Conservation (phyloP, 53 echinoderm and acorn worm species). For the Glandiceps talaboti region DNA sequence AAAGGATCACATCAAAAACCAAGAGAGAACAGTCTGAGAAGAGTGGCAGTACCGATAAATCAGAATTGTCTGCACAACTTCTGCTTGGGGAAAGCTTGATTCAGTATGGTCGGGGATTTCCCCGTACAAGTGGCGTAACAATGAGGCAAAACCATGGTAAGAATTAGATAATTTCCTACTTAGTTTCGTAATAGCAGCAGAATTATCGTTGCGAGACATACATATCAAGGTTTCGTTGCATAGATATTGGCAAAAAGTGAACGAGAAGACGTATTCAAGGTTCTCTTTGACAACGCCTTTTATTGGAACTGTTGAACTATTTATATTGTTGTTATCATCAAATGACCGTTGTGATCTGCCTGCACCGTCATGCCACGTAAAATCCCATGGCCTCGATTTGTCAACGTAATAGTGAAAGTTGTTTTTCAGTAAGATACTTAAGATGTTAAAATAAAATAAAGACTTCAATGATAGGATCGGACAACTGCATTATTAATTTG, state of each 20-base stretch:
- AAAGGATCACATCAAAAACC: neutral
- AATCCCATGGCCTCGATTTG: neutral
- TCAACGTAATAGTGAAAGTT: neutral
- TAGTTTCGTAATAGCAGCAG: too few species aligned
- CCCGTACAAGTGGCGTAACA: neutral
- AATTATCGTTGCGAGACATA: too few species aligned
- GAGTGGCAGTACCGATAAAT: neutral
- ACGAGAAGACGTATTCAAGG: too few species aligned
- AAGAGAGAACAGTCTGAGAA: neutral
- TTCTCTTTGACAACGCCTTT: too few species aligned
- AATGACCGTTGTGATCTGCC: neutral
- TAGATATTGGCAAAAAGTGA: too few species aligned
- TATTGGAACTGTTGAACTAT: too few species aligned
- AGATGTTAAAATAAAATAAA: too few species aligned
- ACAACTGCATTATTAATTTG: too few species aligned
- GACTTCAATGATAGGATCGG: too few species aligned
- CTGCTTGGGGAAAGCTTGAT: conserved; percentile 1
- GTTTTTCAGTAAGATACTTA: too few species aligned
- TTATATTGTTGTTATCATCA: neutral
- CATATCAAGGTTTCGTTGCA: too few species aligned
- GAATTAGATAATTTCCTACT: too few species aligned
- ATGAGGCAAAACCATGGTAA: neutral
- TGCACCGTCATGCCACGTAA: neutral
- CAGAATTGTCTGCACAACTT: neutral
- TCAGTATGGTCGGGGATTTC: neutral